Evolutionary conservation across 1,140 invertebrate genomes (phyloP), one percentile per base, ranked within the genome.

Genomic region (Cecropterus lyciades): DNA sequence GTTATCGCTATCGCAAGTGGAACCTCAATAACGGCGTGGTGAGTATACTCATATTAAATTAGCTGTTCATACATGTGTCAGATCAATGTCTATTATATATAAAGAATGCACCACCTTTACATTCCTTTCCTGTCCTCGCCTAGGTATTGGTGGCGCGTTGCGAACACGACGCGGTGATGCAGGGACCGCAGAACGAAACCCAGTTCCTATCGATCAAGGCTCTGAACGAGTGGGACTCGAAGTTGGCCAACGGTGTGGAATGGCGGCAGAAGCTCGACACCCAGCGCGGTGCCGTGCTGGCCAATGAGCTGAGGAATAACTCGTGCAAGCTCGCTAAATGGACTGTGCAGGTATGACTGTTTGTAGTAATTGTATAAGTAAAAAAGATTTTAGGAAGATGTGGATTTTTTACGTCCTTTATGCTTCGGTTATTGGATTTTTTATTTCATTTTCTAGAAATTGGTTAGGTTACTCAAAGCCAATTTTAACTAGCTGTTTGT

Each of bases 271-370:
- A 99, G 78, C 89, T 99, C 24, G 99, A 99, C 88, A 98, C 96
- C 0, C 99, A 99, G 93, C 95, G 98, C 66, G 99, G 99, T 73
- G 99, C 99, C 45, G 99, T 99, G 17, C 92, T 99, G 13, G 99
- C 99, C 20, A 99, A 99, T 82, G 99, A 99, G 91, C 91, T 99
- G 68, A 95, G 99, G 75, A 99, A 99, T 88, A 99, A 99, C 92
- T 98, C 98, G 5, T 99, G 98, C 93, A 99, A 99, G 92, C 93
- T 99, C 57, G 98, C 99, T 51, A 99, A 99, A 89, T 99, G 99
- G 99, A 99, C 99, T 0, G 97, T 99, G 0, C 98, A 99, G 91
- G 91, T 93, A 70, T 13, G 59, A 46, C 17, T 56, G 53, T 16
- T 30, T 7, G 27, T 30, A 30, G n/a, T n/a, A n/a, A n/a, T n/a